Conservation (phyloP, 2,888 invertebrate species). For the Parelbella ahira region DNA sequence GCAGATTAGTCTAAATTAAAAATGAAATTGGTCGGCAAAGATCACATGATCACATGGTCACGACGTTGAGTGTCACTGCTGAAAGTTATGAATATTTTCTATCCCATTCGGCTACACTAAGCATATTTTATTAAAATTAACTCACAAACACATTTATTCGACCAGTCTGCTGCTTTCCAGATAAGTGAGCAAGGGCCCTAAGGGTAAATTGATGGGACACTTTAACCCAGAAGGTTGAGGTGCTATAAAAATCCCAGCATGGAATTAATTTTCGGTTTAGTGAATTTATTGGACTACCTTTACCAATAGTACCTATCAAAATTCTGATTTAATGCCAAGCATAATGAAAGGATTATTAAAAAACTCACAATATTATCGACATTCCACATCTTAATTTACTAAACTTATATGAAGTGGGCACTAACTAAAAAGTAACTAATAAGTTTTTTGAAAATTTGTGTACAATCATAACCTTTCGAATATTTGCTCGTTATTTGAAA, state of each 20-base stretch:
- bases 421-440: too few species aligned
- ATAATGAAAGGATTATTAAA: too few species aligned
- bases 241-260: conserved; percentile 11
- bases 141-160: background rate
- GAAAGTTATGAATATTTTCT: too few species aligned
- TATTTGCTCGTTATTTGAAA: too few species aligned
- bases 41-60: too few species aligned
- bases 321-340: background rate
- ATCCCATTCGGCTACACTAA: background rate
- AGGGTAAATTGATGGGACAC: conserved; percentile 16
- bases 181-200: conserved; percentile 6
- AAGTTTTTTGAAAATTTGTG: too few species aligned
- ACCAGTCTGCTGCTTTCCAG: background rate
- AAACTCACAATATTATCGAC: too few species aligned
- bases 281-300: conserved; percentile 8
- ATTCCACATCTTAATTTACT: too few species aligned
- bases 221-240: conserved; percentile 5
- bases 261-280: conserved; percentile 10
- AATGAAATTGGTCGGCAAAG: too few species aligned
- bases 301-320: conserved; percentile 6
- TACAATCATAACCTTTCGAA: too few species aligned
- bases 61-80: too few species aligned
- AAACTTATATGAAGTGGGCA: too few species aligned
- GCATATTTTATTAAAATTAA: background rate
- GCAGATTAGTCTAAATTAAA: background rate